These are phyloP conservation scores for Psittacula echo DNA, from an alignment of 2,797 vertebrate genomes.

Conservation along the genomic window DNA sequence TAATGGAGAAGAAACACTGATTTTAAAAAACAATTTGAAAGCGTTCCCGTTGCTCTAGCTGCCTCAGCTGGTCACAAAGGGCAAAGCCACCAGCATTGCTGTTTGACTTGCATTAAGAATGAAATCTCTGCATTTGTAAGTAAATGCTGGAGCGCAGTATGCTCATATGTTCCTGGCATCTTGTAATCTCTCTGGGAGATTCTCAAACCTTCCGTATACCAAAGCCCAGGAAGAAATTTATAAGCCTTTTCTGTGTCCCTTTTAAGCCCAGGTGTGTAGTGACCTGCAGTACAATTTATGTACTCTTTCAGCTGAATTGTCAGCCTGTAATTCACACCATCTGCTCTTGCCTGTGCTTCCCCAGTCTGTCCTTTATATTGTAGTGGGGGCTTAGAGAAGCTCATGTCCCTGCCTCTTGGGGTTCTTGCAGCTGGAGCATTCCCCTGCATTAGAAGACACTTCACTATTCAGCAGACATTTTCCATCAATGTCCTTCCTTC, in stretches of 20 bases:
- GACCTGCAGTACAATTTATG: neutral
- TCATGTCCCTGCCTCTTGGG: accelerated
- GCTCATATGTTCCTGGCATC: neutral
- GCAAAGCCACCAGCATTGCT: neutral
- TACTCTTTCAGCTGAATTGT: too few relatives aligned
- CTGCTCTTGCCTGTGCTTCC: neutral
- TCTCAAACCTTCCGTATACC: neutral
- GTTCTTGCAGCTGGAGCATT: neutral
- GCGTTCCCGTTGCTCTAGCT: neutral
- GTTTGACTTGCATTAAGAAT: neutral
- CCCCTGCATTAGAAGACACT: too few relatives aligned
- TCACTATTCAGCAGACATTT: neutral
- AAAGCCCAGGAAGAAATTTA: neutral
- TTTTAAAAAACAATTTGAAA: neutral
- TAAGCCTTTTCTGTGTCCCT: neutral
- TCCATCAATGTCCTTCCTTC: neutral
- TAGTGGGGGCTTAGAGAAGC: neutral
- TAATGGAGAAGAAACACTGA: neutral
- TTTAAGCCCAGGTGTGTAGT: too few relatives aligned
- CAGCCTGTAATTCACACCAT: neutral
- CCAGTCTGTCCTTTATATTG: accelerated
- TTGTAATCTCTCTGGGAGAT: neutral
- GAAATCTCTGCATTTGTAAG: neutral
- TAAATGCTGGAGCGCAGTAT: accelerated
- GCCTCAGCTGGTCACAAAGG: neutral